Percentiles rank a stretch among this genome's conserved stretches.
Evolutionary conservation across 2,113 vertebrate genomes (phyloP).

Genomic region (Cochlearius cochlearius): DNA sequence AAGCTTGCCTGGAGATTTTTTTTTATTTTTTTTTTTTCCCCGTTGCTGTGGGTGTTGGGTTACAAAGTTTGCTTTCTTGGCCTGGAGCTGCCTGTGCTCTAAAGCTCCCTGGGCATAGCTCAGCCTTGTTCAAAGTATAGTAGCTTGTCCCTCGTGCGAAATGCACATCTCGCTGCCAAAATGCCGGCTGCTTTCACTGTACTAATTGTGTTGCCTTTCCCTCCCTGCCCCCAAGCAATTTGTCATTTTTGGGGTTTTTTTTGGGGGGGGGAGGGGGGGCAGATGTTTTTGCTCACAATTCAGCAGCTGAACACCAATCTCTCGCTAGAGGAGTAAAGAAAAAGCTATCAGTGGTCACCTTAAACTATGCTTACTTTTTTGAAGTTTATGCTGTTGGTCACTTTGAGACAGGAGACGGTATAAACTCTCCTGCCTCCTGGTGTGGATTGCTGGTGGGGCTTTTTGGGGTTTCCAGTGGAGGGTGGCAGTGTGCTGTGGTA

Average conservation of each 20-base stretch:
- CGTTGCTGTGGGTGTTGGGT: background rate
- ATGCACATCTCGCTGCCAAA: conserved; percentile 1
- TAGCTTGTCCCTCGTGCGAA: background rate
- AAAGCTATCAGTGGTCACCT: background rate
- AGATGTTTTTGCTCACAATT: background rate
- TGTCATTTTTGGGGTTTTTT: background rate
- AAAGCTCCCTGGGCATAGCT: conserved; percentile 2
- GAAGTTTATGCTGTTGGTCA: background rate
- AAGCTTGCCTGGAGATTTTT: background rate
- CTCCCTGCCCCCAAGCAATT: background rate
- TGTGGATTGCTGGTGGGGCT: background rate
- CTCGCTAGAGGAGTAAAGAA: background rate
- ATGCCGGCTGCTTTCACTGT: background rate
- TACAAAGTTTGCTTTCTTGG: conserved; percentile 15
- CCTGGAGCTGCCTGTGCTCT: background rate
- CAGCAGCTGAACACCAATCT: background rate
- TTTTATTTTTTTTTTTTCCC: background rate
- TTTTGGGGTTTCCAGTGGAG: background rate
- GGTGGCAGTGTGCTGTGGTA: background rate
- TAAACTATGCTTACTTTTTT: background rate
- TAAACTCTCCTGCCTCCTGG: background rate
- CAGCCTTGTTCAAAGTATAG: background rate
- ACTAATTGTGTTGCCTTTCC: background rate
- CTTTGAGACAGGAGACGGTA: background rate
- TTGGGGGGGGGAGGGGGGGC: too few species aligned